These are phyloP conservation scores for Diaperis boleti DNA, from an alignment of 2,888 invertebrate genomes.

Conservation along the genomic window DNA sequence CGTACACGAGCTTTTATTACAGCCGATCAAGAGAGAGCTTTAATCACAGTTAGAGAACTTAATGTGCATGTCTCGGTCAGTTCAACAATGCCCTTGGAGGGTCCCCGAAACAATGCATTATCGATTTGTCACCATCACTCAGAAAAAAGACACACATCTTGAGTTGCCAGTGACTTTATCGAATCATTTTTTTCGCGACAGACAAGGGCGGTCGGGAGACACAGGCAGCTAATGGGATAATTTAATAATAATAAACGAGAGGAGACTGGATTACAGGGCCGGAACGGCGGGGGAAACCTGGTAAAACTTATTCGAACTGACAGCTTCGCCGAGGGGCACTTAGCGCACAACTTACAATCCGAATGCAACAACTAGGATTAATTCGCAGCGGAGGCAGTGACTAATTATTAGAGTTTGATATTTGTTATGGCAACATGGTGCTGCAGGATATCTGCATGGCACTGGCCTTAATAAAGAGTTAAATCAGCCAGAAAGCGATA, in stretches of 20 bases:
- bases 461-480: too few relatives aligned
- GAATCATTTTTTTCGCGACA: conserved; percentile 17
- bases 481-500: too few relatives aligned
- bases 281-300: conserved; percentile 29
- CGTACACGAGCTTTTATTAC: conserved; percentile 36
- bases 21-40: conserved; percentile 40
- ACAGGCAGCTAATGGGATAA: conserved; percentile 45
- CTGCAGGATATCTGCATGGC: neutral
- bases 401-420: conserved; percentile 5
- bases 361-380: conserved; percentile 19
- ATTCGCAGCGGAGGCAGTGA: conserved; percentile 2
- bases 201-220: conserved; percentile 16
- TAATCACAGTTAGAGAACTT: conserved; percentile 43
- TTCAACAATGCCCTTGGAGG: conserved; percentile 27
- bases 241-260: conserved; percentile 49
- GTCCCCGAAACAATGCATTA: conserved; percentile 32
- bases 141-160: neutral
- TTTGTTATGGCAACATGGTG: neutral
- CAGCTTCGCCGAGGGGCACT: conserved; percentile 40
- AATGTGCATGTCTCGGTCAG: conserved; percentile 43
- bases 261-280: conserved; percentile 36
- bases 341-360: conserved; percentile 29
- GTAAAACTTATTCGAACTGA: conserved; percentile 37
- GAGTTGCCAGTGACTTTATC: conserved; percentile 16
- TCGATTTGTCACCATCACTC: conserved; percentile 35